Base-by-base conservation (phyloP, 2,113 vertebrate species). In the Maccullochella peelii region DNA sequence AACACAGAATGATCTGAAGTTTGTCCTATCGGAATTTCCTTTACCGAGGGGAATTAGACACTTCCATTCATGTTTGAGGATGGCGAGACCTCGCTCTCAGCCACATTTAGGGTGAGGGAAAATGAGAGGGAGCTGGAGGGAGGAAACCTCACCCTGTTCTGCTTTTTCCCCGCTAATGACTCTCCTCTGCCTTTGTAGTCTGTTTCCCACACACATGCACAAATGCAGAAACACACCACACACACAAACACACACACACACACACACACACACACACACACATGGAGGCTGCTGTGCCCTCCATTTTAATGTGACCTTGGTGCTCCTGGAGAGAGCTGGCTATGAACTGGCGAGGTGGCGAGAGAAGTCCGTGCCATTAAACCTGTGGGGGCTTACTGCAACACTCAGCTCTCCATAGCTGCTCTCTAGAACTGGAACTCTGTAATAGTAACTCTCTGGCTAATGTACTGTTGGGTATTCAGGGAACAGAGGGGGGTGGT, bases 1-100 rank as follows among this genome's bases (percentile, higher is more conserved):
- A 81, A 84, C 77, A 67, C 75, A 87, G 77, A 80, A 87, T 88
- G 81, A 89, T 93, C 88, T 91, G 81, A 92, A 92, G 92, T 94
- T 92, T 93, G 91, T 95, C 92, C 94, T 94, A 89, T 93, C 33
- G 90, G 89, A 93, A 94, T 93, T 91, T 91, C 68, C 90, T 86
- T 92, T 86, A 89, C 85, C 54, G 36, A 8, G 72, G 84, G 89
- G 91, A 83, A 91, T 94, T 89, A 87, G 90, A 92, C 76, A 85
- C 87, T 92, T 94, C 85, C 88, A 89, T 85, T 83, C 73, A 40
- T 86, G 88, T 91, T 88, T 81, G 87, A 85, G 77, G 67, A 82
- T 67, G 77, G 52, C 27, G 5, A 74, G 87, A 83, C 87, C 86
- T 89, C 75, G 15, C 78, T 83, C 75, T 42, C 61, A n/a, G 69